Conservation (phyloP, 2,113 vertebrate species). For the Muscicapa adusta region DNA sequence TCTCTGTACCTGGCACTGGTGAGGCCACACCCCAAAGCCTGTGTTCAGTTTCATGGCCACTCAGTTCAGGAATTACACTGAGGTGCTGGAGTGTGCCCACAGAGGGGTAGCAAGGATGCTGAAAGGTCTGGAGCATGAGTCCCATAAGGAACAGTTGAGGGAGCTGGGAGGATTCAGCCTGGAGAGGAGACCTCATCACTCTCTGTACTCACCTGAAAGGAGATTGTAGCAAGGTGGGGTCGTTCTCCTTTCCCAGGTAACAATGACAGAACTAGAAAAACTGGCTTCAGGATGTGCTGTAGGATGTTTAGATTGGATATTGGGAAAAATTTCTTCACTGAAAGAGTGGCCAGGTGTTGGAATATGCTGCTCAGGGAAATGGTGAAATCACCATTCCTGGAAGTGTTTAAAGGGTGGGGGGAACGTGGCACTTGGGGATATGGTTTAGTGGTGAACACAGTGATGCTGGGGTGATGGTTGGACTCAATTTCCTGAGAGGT, state of each 20-base stretch:
- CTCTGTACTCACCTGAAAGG: neutral
- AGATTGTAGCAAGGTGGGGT: neutral
- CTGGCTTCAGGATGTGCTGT: neutral
- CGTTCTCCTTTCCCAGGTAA: neutral
- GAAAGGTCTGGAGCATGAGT: neutral
- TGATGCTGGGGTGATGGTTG: neutral
- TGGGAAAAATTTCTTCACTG: neutral
- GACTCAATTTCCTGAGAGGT: neutral
- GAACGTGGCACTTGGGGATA: neutral
- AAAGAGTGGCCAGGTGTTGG: neutral
- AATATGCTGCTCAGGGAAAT: neutral
- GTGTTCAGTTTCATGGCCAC: rapidly evolving
- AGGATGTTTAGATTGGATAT: neutral
- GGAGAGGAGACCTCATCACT: neutral
- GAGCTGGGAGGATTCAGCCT: neutral
- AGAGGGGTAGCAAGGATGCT: neutral
- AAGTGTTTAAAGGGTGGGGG: neutral
- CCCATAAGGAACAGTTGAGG: neutral
- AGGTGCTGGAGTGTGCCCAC: neutral
- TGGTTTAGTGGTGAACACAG: neutral
- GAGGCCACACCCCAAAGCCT: neutral
- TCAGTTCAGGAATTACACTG: neutral
- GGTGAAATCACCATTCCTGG: neutral
- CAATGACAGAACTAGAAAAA: neutral
- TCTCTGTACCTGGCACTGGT: neutral